Base-by-base conservation (phyloP, 1,140 invertebrate species). In the Melipona quadrifasciata region DNA sequence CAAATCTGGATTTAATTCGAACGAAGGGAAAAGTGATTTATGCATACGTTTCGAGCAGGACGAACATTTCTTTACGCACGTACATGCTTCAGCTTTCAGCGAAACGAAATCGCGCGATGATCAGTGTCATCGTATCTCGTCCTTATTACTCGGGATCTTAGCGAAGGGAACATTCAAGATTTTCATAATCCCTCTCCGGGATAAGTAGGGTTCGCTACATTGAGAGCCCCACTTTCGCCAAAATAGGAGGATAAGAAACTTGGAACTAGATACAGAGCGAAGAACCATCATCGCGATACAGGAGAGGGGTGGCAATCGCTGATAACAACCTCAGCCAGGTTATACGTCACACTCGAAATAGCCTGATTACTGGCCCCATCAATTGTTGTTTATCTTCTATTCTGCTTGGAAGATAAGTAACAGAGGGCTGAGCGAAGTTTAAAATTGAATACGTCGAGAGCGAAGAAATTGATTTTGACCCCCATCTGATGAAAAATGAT, bases 111-210 rank as follows among this genome's bases (percentile, higher is more conserved):
- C 17, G 21, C 27, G 39, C 8, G n/a, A 19, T 27, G 47, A 81
- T 31, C 79, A 81, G 27, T 65, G 27, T 51, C 55, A 47, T n/a
- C 47, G 31, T 39, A 17, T 55, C 6, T 57, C 55, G 61, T 71
- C 57, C 55, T 77, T 51, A 70, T 64, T 79, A 70, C 75, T 53
- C 24, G 53, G 24, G 31, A 61, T 84, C 82, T 78, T 79, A 84
- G 65, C 6, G 77, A 78, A 79, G 74, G 61, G 82, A 70, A 68
- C 75, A 78, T 84, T 78, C 75, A 71, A 77, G 84, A 86, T 75
- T 83, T 86, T 83, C 79, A 72, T 88, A 86, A 88, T 88, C 76
- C 71, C 58, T n/a, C 80, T 31, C 74, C 47, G 24, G 65, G 53
- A 72, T 73, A 79, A 64, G 78, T 61, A 27, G 75, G 68, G 64